A percentile compares a stretch with the other conserved stretches of the same genome.
phyloP scores from a whole-genome alignment of 1,140 invertebrate species.

The Papilio helenus region DNA sequence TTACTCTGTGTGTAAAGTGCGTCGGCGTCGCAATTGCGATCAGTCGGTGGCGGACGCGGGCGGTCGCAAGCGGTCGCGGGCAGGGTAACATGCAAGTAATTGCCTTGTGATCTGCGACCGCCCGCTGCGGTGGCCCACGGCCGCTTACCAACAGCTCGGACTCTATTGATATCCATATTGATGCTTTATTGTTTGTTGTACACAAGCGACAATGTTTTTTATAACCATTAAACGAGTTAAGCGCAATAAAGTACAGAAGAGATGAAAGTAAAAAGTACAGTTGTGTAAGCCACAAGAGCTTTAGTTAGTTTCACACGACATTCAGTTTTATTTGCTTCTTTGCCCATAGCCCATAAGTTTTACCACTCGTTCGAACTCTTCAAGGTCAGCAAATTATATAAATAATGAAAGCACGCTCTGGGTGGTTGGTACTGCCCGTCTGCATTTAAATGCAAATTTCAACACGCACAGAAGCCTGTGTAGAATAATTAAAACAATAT shows the following conservation, averaged over 20 bases:
- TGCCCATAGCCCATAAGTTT: neutral
- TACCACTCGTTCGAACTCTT: neutral
- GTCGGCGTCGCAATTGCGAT: constrained; percentile 26
- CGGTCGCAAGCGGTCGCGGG: constrained; percentile 22
- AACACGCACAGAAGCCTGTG: neutral
- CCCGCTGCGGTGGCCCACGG: neutral
- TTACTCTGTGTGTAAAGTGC: neutral
- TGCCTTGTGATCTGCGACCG: constrained; percentile 53
- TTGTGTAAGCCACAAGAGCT: no score
- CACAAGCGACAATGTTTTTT: neutral
- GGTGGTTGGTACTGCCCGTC: neutral
- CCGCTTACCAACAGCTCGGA: neutral
- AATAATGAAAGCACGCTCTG: neutral
- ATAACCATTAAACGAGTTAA: no score
- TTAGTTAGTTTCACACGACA: no score
- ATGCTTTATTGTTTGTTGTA: neutral
- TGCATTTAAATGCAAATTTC: constrained; percentile 8
- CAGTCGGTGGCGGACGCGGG: neutral
- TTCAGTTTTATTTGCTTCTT: no score
- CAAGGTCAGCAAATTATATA: neutral
- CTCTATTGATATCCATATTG: constrained; percentile 20
- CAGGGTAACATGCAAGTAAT: constrained; percentile 48
- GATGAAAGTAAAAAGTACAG: no score
- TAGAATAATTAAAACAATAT: constrained; percentile 13
- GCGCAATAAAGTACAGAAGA: no score